Conservation (phyloP, 2,113 vertebrate species). For the Ciconia maguari region DNA sequence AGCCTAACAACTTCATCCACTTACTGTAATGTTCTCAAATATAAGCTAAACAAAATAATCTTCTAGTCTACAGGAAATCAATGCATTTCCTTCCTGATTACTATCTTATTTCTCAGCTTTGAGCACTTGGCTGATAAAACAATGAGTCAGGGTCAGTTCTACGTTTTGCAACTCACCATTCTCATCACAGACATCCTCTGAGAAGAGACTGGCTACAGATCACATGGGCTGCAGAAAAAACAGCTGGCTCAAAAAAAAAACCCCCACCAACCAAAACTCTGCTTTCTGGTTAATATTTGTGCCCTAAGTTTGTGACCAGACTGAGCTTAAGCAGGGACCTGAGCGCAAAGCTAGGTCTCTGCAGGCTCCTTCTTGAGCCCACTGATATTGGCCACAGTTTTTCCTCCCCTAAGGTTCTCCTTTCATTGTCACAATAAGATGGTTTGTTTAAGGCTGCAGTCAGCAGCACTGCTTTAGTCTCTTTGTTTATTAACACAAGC, state of each 20-base stretch:
- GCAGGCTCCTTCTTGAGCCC: background rate
- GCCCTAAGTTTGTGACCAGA: background rate
- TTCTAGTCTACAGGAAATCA: constrained; percentile 53
- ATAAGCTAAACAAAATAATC: constrained; percentile 21
- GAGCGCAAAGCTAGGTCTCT: background rate
- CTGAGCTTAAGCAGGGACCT: background rate
- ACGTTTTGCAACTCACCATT: constrained; percentile 37
- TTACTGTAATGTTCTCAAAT: constrained; percentile 44
- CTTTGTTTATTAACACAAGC: background rate
- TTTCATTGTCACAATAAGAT: background rate
- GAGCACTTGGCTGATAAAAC: constrained; percentile 43
- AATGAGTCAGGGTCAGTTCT: constrained; percentile 52
- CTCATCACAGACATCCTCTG: background rate
- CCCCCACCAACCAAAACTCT: background rate
- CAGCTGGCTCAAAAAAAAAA: background rate
- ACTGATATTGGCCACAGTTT: background rate
- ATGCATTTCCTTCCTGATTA: constrained; percentile 65
- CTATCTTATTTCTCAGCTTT: constrained; percentile 39
- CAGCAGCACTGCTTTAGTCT: background rate
- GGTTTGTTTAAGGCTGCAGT: background rate
- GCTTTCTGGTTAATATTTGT: background rate
- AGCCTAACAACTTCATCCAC: background rate
- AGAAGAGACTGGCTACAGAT: background rate
- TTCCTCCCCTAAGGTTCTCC: background rate
- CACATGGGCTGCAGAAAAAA: background rate